phyloP scores from a whole-genome alignment of 2,797 vertebrate genomes.

The Dendrocincla tyrannina region DNA sequence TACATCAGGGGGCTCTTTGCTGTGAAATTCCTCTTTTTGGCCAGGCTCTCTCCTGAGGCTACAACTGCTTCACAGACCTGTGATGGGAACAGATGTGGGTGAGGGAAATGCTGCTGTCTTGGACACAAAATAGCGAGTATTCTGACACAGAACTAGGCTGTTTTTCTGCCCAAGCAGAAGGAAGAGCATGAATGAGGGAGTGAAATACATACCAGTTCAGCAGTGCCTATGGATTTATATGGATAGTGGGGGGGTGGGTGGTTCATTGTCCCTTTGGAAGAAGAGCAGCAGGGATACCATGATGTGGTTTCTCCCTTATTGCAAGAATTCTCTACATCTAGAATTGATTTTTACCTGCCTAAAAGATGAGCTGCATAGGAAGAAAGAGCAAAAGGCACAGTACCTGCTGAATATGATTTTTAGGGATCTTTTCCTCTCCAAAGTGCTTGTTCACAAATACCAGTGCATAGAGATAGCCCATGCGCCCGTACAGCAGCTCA shows the following conservation, averaged over 20 bases:
- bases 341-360: not conserved
- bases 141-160: not conserved
- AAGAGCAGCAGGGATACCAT: not conserved
- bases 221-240: not conserved
- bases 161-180: not conserved
- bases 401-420: conserved; percentile 91
- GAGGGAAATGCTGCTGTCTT: not conserved
- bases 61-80: conserved; percentile 87
- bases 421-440: conserved; percentile 86
- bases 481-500: conserved; percentile 91
- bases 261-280: not conserved
- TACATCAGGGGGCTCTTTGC: conserved; percentile 91
- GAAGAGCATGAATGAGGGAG: not conserved
- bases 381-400: not conserved
- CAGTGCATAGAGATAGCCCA: conserved; percentile 91
- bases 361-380: not conserved
- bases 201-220: not conserved
- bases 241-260: fast-evolving
- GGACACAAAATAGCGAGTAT: not conserved
- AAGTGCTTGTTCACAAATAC: conserved; percentile 93
- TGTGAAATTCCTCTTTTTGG: conserved; percentile 83
- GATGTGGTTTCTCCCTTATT: not conserved
- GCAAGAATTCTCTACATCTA: not conserved
- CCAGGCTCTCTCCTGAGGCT: conserved; percentile 85
- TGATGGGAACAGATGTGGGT: not conserved